Evolutionary conservation across 2,888 invertebrate species (phyloP).

Genomic region (Agriopis marginaria): DNA sequence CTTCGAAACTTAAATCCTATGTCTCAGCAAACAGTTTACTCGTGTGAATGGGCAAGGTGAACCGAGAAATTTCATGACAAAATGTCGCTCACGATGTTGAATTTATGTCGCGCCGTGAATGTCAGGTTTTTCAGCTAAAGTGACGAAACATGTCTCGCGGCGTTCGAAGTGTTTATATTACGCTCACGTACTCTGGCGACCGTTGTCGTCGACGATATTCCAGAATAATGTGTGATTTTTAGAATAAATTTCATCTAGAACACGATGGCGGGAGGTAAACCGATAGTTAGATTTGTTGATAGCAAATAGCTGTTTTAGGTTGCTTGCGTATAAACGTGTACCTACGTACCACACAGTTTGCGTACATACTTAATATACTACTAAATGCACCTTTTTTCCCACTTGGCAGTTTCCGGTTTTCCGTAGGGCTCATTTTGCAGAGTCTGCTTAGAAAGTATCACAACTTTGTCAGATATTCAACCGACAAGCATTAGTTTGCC

Average conservation of each 20-base stretch:
- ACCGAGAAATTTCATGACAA: slow-evolving; percentile 63
- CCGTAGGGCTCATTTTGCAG: too few relatives aligned
- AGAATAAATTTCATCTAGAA: slow-evolving; percentile 59
- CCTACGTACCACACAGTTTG: neutral
- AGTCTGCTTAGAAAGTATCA: too few relatives aligned
- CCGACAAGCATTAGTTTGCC: too few relatives aligned
- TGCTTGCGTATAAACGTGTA: neutral
- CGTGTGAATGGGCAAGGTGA: slow-evolving; percentile 60
- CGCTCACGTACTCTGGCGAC: slow-evolving; percentile 65
- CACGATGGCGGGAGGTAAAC: slow-evolving; percentile 45
- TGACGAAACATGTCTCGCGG: slow-evolving; percentile 78
- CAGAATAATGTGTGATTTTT: slow-evolving; percentile 67
- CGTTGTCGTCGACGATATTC: slow-evolving; percentile 54
- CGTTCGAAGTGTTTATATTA: slow-evolving; percentile 68
- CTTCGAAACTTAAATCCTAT: slow-evolving; percentile 43
- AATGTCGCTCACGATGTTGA: slow-evolving; percentile 48
- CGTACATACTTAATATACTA: neutral
- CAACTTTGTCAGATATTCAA: too few relatives aligned
- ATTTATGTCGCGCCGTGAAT: slow-evolving; percentile 49
- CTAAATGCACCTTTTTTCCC: too few relatives aligned
- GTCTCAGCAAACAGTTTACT: slow-evolving; percentile 59
- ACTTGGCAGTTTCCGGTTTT: too few relatives aligned
- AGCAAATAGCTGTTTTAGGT: slow-evolving; percentile 35
- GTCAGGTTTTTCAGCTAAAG: slow-evolving; percentile 72
- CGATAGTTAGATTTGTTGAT: slow-evolving; percentile 52